Evolutionary conservation across 2,797 vertebrate genomes (phyloP), one percentile per base, ranked within the genome.

Genomic region (Synanceia verrucosa): DNA sequence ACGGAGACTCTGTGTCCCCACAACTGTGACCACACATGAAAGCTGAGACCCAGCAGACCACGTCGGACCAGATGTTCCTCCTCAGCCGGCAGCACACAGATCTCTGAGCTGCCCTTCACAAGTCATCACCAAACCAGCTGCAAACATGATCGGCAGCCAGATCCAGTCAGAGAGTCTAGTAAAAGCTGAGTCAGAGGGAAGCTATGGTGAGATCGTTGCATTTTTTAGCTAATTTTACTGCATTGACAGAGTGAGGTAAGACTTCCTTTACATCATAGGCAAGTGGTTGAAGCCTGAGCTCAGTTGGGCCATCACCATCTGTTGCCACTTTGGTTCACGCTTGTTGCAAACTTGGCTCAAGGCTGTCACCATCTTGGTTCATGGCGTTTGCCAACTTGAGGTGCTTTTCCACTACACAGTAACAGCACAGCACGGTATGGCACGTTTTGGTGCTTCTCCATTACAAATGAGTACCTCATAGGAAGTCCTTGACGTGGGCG

Each of bases 31-130:
- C 84, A 84, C 84, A 88, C 86, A 84, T 85, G 76, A 85, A 81
- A 86, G 70, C 69, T 33, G 39, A 70, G 53, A 69, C 56, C 65
- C 66, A 65, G 66, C 48, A 36, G 73, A 59, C 59, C 73, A 68
- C 57, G 75, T 68, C 55, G 64, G 70, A 88, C 70, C 90, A 92
- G 89, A 93, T 91, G 91, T 90, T 86, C 63, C 28, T 73, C 50
- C 64, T 87, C 78, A 61, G 63, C 58, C 72, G 51, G 57, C 80
- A 80, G 57, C 80, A 80, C 76, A 71, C 64, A 73, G 74, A 63
- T 70, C 57, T 63, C 50, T 21, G 55, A 26, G 24, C 48, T 36
- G 50, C 70, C 46, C 75, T 88, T 87, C 65, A 76, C 79, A 79
- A 58, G 63, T 65, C 70, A 81, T 65, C 76, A 21, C 56, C 36